Conservation (phyloP, 2,797 vertebrate genomes). For the Atherinosoma microstoma region DNA sequence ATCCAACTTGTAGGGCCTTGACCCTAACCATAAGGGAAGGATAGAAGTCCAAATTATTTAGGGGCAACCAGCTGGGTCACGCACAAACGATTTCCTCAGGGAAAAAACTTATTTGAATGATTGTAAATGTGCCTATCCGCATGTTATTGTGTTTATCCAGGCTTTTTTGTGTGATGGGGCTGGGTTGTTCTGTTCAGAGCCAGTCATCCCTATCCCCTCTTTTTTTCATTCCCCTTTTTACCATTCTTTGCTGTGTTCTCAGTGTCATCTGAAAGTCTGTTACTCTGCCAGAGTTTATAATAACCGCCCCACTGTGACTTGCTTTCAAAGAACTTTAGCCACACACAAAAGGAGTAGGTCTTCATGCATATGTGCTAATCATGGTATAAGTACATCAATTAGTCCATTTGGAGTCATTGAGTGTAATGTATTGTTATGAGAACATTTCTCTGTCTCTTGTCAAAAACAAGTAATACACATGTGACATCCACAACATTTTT, state of each 20-base stretch:
- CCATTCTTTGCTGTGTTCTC: slow-evolving; percentile 60
- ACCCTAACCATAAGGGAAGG: slow-evolving; percentile 24
- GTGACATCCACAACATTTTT: not conserved
- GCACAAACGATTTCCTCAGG: slow-evolving; percentile 55
- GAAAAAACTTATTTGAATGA: slow-evolving; percentile 63
- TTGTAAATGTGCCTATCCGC: slow-evolving; percentile 45
- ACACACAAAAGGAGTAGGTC: slow-evolving; percentile 33
- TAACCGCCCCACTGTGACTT: slow-evolving; percentile 54
- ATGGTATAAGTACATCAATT: slow-evolving; percentile 47
- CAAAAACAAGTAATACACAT: slow-evolving; percentile 1
- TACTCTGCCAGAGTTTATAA: slow-evolving; percentile 67
- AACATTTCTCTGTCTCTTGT: slow-evolving; percentile 31
- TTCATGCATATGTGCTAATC: slow-evolving; percentile 33
- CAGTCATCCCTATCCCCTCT: slow-evolving; percentile 78
- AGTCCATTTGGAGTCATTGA: slow-evolving; percentile 16
- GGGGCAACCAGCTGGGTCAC: slow-evolving; percentile 68
- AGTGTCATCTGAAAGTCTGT: slow-evolving; percentile 66
- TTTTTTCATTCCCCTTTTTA: slow-evolving; percentile 49
- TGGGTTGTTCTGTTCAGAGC: slow-evolving; percentile 66
- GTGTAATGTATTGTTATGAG: slow-evolving; percentile 5
- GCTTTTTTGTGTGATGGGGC: slow-evolving; percentile 49
- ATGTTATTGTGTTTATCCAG: slow-evolving; percentile 52
- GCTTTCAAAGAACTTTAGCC: slow-evolving; percentile 54
- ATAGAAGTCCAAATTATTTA: slow-evolving; percentile 51
- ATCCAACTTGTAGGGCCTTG: slow-evolving; percentile 12